A percentile compares a stretch with the other conserved stretches of the same genome.
Evolutionary conservation across 2,113 vertebrate species (phyloP).

Genomic region (Raja brachyura): DNA sequence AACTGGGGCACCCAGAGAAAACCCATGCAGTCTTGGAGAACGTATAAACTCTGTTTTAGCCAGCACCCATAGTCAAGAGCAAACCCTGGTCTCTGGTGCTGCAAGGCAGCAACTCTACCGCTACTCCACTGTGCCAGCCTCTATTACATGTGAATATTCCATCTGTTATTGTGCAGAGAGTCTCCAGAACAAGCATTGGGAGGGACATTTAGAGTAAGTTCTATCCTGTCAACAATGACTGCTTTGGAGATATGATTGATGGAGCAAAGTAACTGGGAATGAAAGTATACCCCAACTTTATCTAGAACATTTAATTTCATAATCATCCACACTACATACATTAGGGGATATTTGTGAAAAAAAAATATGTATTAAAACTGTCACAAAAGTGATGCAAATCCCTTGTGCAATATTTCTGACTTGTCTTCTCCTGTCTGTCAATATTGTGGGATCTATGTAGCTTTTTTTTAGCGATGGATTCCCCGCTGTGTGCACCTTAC

Average conservation of each 20-base stretch:
- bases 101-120: too few species aligned
- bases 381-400: neutral
- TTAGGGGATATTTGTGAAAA: neutral
- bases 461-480: neutral
- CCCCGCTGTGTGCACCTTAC: neutral
- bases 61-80: too few species aligned
- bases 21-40: too few species aligned
- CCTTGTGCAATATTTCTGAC: too few species aligned
- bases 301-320: neutral
- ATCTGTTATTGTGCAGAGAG: neutral
- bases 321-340: neutral
- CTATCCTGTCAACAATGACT: neutral
- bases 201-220: neutral
- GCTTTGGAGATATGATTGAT: neutral
- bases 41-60: too few species aligned
- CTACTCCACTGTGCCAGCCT: too few species aligned
- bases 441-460: neutral
- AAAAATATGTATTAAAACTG: neutral
- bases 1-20: too few species aligned
- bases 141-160: neutral
- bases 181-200: neutral
- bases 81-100: too few species aligned
- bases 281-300: too few species aligned
- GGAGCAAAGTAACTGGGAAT: neutral
- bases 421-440: neutral